phyloP scores from a whole-genome alignment of 1,140 invertebrate genomes.

The Panagrolaimus sp. region DNA sequence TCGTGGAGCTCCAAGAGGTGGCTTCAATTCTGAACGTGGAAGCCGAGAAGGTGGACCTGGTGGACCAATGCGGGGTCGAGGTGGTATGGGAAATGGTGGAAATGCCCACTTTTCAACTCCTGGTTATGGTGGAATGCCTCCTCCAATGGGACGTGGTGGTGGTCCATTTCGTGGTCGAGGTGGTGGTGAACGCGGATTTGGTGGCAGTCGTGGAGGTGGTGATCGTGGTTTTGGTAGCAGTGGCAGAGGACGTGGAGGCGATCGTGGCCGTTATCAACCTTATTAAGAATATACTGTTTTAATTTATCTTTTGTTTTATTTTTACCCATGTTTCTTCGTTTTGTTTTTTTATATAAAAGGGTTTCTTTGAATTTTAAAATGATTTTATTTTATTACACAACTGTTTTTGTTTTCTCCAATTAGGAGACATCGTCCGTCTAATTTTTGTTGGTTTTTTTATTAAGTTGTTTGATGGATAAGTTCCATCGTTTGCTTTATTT shows the following conservation, averaged over 20 bases:
- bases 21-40: background rate
- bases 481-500: too few relatives aligned
- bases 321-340: too few relatives aligned
- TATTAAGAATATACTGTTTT: too few relatives aligned
- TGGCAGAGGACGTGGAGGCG: background rate
- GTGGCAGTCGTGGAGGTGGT: background rate
- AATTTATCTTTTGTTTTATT: too few relatives aligned
- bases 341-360: too few relatives aligned
- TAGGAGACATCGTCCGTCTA: too few relatives aligned
- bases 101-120: constrained; percentile 24
- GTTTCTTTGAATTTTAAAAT: too few relatives aligned
- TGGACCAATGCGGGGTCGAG: constrained; percentile 16
- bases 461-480: too few relatives aligned
- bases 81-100: constrained; percentile 7
- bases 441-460: too few relatives aligned
- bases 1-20: constrained; percentile 16
- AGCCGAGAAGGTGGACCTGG: background rate
- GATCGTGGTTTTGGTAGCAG: background rate
- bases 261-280: background rate
- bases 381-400: too few relatives aligned
- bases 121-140: constrained; percentile 6
- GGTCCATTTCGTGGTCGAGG: constrained; percentile 4
- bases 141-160: background rate
- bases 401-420: too few relatives aligned
- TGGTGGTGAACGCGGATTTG: background rate